A percentile compares a stretch with the other conserved stretches of the same genome.
phyloP scores from a whole-genome alignment of 2,113 vertebrate genomes.

The Mormyrus iriodes region DNA sequence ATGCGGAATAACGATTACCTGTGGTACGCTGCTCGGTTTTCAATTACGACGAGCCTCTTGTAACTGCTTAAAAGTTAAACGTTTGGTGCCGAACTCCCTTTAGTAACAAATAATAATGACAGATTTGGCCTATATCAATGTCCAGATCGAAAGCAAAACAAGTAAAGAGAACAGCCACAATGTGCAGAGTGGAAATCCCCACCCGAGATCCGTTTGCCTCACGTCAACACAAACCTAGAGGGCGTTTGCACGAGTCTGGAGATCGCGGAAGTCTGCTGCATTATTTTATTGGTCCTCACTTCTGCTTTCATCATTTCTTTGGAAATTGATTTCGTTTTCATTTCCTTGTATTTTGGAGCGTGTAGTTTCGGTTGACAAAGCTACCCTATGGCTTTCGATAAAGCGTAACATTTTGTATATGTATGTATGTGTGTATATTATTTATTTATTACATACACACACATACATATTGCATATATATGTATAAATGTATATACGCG shows the following conservation, averaged over 20 bases:
- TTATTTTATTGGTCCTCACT: slow-evolving; percentile 46
- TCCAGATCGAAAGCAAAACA: slow-evolving; percentile 98
- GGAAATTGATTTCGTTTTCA: slow-evolving; percentile 81
- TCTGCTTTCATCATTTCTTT: slow-evolving; percentile 53
- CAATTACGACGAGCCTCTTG: neutral
- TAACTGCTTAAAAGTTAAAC: neutral
- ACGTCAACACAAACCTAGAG: slow-evolving; percentile 43
- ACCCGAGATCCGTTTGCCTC: slow-evolving; percentile 61
- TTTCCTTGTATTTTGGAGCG: slow-evolving; percentile 60
- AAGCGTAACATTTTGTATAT: neutral
- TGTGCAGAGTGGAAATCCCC: slow-evolving; percentile 75
- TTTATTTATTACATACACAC: neutral
- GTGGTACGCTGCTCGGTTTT: neutral
- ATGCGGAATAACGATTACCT: slow-evolving; percentile 45
- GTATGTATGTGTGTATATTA: neutral
- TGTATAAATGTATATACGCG: neutral
- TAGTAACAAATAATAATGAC: slow-evolving; percentile 69
- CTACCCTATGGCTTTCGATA: neutral
- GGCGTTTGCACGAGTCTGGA: slow-evolving; percentile 23
- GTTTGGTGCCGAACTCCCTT: slow-evolving; percentile 25
- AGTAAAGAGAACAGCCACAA: slow-evolving; percentile 63
- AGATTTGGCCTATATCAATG: slow-evolving; percentile 60
- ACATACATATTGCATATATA: neutral
- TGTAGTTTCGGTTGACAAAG: neutral
- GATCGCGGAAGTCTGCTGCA: slow-evolving; percentile 35